These are phyloP conservation scores for Alectoris magna DNA, from an alignment of 2,797 vertebrate genomes.

Conservation along the genomic window DNA sequence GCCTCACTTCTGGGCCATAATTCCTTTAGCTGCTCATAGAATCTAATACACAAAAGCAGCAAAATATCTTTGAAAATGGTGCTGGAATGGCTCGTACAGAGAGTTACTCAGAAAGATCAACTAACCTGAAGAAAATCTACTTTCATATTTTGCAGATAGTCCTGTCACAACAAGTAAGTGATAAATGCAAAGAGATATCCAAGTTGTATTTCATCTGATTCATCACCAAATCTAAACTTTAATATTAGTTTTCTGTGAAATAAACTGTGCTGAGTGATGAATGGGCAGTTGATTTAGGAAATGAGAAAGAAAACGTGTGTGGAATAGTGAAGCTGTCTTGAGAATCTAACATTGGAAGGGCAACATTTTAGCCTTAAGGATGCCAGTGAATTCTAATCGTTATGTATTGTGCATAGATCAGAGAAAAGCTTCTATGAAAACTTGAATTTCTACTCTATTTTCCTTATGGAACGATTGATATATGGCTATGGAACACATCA, in stretches of 20 bases:
- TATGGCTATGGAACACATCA: not conserved
- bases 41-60: not conserved
- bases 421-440: not conserved
- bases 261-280: not conserved
- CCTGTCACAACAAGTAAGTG: not conserved
- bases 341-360: not conserved
- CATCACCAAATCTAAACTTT: not conserved
- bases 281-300: not conserved
- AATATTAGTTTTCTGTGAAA: not conserved
- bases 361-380: not conserved
- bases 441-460: not conserved
- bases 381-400: not conserved
- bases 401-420: not conserved
- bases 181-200: not conserved
- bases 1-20: too few relatives aligned
- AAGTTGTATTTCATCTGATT: not conserved
- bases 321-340: not conserved
- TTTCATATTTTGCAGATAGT: not conserved
- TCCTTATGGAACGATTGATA: not conserved
- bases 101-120: not conserved
- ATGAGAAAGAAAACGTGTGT: not conserved
- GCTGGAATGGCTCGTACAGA: not conserved
- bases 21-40: not conserved
- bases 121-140: not conserved
- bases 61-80: not conserved